phyloP scores from a whole-genome alignment of 2,113 vertebrate species.

The Asarcornis scutulata region DNA sequence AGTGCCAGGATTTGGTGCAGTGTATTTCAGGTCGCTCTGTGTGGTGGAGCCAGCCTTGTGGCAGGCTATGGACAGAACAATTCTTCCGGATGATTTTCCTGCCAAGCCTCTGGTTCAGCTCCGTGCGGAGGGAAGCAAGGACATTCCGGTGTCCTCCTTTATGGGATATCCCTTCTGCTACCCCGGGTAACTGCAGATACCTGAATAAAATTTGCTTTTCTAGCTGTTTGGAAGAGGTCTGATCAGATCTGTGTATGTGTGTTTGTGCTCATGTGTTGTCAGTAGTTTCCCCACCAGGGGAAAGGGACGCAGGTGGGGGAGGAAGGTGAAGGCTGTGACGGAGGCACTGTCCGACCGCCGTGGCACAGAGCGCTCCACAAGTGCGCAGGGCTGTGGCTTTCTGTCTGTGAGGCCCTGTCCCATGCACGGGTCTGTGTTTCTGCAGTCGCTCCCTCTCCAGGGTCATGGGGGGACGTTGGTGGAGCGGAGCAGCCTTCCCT shows the following conservation, averaged over 20 bases:
- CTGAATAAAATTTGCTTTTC: background rate
- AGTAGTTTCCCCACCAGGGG: background rate
- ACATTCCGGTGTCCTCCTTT: background rate
- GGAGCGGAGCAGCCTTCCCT: background rate
- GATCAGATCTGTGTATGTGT: background rate
- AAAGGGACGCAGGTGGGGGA: too few relatives aligned
- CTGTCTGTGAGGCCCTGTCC: background rate
- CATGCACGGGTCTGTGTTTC: background rate
- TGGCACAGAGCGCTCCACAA: too few relatives aligned
- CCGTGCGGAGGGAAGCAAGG: background rate
- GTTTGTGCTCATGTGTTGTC: background rate
- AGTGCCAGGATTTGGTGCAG: background rate
- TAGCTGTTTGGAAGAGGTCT: background rate
- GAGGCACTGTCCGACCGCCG: background rate
- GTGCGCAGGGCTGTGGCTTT: background rate
- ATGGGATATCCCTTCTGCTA: background rate
- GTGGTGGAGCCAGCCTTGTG: background rate
- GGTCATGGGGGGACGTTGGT: background rate
- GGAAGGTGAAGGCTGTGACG: background rate
- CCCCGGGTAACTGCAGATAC: background rate
- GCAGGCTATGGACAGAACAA: too few relatives aligned
- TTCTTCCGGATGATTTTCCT: background rate
- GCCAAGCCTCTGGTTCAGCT: background rate
- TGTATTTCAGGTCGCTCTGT: background rate
- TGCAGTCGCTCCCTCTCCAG: rapidly evolving